phyloP scores from a whole-genome alignment of 2,888 invertebrate genomes.

The Dinocampus coccinellae region DNA sequence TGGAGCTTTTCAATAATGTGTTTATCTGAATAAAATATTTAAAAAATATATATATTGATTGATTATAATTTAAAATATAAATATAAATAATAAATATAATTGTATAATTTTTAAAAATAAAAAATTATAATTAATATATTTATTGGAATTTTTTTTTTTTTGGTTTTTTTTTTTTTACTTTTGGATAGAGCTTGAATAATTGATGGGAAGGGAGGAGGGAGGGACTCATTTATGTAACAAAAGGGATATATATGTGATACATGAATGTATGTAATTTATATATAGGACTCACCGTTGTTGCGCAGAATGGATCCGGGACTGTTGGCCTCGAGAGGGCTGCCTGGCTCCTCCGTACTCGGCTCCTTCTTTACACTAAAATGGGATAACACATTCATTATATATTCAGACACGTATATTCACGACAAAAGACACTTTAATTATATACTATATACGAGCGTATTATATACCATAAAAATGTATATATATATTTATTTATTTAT shows the following conservation, averaged over 20 bases:
- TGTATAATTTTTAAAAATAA: not conserved
- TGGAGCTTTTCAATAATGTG: not conserved
- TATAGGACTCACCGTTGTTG: slow-evolving; percentile 64
- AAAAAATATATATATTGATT: not conserved
- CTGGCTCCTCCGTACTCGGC: slow-evolving; percentile 64
- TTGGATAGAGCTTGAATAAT: no score
- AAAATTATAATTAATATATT: not conserved
- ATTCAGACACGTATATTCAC: not conserved
- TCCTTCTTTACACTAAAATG: slow-evolving; percentile 66
- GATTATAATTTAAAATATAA: not conserved
- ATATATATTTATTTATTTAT: not conserved
- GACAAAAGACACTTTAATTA: not conserved
- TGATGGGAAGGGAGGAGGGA: not conserved
- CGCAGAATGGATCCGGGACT: slow-evolving; percentile 67
- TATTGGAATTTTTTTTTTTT: not conserved
- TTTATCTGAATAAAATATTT: no score
- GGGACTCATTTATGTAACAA: not conserved
- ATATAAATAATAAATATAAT: not conserved
- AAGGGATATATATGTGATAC: not conserved
- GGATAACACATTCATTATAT: slow-evolving; percentile 1
- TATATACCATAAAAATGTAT: not conserved
- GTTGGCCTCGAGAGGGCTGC: slow-evolving; percentile 67
- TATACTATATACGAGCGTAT: not conserved
- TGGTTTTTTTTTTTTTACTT: not conserved
- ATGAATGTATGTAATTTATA: slow-evolving; percentile 30